These are phyloP conservation scores for Dilophus febrilis DNA, from an alignment of 2,888 invertebrate species.

Conservation along the genomic window DNA sequence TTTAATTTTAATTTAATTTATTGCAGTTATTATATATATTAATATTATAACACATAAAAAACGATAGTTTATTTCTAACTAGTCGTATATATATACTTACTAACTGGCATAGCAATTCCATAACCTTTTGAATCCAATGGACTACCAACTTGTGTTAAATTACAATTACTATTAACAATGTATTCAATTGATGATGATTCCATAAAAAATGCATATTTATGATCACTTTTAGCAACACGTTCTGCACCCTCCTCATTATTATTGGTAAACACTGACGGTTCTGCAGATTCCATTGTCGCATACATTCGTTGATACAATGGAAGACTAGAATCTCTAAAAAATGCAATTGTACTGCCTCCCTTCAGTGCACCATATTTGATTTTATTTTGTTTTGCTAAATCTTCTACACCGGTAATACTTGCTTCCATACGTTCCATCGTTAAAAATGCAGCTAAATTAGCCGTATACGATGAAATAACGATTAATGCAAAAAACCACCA, in stretches of 20 bases:
- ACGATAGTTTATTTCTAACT: too few species aligned
- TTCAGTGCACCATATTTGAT: conserved; percentile 82
- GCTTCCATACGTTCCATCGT: conserved; percentile 80
- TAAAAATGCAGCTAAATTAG: conserved; percentile 83
- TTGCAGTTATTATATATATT: background rate
- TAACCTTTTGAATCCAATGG: conserved; percentile 83
- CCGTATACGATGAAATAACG: conserved; percentile 77
- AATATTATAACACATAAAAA: background rate
- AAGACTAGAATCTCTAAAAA: conserved; percentile 50
- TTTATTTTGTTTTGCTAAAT: conserved; percentile 78
- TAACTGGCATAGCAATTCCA: conserved; percentile 78
- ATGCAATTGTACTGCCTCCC: conserved; percentile 81
- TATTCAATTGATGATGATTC: conserved; percentile 92
- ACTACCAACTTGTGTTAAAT: conserved; percentile 60
- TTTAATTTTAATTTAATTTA: conserved; percentile 13
- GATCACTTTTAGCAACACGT: conserved; percentile 54
- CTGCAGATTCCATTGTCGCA: conserved; percentile 69
- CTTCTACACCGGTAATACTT: conserved; percentile 77
- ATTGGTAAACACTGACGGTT: conserved; percentile 62
- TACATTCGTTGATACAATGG: conserved; percentile 64
- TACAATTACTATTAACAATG: conserved; percentile 62
- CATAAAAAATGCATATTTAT: conserved; percentile 85
- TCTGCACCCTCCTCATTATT: conserved; percentile 72
- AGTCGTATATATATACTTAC: conserved; percentile 39
- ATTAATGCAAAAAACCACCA: conserved; percentile 74